Evolutionary conservation across 2,888 invertebrate species (phyloP), one percentile per base, ranked within the genome.

Genomic region (Entomobrya multifasciata): DNA sequence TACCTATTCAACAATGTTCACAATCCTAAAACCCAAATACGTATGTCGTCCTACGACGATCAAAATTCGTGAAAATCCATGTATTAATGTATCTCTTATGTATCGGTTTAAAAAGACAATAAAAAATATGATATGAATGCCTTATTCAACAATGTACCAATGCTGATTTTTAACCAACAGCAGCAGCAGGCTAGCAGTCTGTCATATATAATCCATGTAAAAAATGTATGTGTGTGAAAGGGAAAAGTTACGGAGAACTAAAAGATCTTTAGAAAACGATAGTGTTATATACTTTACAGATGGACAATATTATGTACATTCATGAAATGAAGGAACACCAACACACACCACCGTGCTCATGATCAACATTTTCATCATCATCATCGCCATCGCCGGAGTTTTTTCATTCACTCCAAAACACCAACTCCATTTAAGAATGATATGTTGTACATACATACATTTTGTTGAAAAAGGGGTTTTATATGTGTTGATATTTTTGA

Each of bases 241-340:
- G 67, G 67, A 47, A 47, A 41, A 27, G n/a, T 25, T 62, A 44
- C 15, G 44, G 44, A 47, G 49, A 49, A n/a, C n/a, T n/a, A 60
- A 65, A 65, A 36, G 67, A 67, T 67, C 67, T 67, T 44, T 4
- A 36, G 36, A 67, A 67, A 41, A 67, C 10, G 67, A 67, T 67
- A 67, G 67, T 41, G 47, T 27, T 67, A 22, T 44, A 44, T 41
- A 25, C 20, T 47, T 67, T 22, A 67, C 67, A 67, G 67, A 67
- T 67, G 67, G 67, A 44, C 67, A 67, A 67, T 67, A 65, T 57
- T n/a, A 6, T 65, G 67, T 67, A 67, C 44, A 44, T 67, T 67
- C 44, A 67, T 67, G 67, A 65, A 65, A 67, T 67, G 67, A 3
- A 15, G n/a, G n/a, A 49, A 36, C 36, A 36, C 36, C 36, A 11